Evolutionary conservation across 2,888 invertebrate species (phyloP), one percentile per base, ranked within the genome.

Genomic region (Daptonema setosum): DNA sequence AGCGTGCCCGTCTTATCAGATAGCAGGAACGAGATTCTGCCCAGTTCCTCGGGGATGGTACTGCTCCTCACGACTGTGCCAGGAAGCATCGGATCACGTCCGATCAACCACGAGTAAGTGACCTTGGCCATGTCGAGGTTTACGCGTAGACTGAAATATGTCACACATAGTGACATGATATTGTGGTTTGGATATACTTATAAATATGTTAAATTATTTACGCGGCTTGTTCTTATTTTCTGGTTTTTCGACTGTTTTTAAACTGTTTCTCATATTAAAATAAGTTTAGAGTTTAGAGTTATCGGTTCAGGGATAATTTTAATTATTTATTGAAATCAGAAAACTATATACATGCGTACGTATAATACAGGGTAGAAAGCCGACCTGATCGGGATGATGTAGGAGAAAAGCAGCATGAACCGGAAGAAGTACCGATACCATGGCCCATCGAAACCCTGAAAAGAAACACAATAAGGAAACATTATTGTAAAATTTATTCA

Each of bases 1-100:
- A 97, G 76, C 0, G 97, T 97, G 22, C 97, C 97, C 0, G 97
- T 97, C 76, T 97, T 97, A 71, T 97, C 97, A 0, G 88, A 87
- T 5, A 99, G 75, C n/a, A 99, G 77, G 73, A 93, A 97, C 28
- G 87, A 86, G 63, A 97, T 86, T 58, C 97, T 78, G 0, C 97
- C 97, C 56, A 97, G 74, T 74, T 99, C 97, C 74, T 97, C 97
- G 0, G 97, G 91, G 63, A 97, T 97, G 2, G 95, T 99, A 1
- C 93, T 95, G 56, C 90, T 90, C 8, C 97, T 79, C 59, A 93
- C 93, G 14, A 91, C 87, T 0, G 93, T 91, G 28, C 87, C 91
- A 60, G 82, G 81, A 63, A 99, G 91, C 64, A 84, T 80, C 56
- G 83, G 81, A 75, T 99, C 97, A 57, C 84, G 79, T 67, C 90